Conservation (phyloP, 1,140 invertebrate species). For the Drosophila leontia region DNA sequence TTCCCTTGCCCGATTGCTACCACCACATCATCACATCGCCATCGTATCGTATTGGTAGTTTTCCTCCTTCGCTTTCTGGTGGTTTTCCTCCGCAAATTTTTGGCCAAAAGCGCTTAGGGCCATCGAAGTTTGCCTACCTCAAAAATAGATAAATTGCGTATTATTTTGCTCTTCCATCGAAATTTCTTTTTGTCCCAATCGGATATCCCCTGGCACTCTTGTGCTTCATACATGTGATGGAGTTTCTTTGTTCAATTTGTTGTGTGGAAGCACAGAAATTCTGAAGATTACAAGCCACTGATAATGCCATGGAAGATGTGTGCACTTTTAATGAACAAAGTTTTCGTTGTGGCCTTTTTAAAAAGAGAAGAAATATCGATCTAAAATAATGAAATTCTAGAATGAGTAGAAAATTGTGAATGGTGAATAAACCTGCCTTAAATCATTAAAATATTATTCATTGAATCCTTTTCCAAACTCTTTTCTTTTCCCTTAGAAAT, state of each 20-base stretch:
- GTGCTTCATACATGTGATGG: conserved; percentile 5
- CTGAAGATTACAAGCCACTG: conserved; percentile 4
- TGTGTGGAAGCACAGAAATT: conserved; percentile 2
- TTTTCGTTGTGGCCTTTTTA: conserved; percentile 4
- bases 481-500: background rate
- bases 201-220: conserved; percentile 13
- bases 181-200: conserved; percentile 31
- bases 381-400: background rate
- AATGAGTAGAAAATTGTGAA: background rate
- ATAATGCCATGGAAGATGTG: conserved; percentile 25
- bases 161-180: conserved; percentile 37
- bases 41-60: conserved; percentile 34
- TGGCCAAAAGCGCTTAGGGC: conserved; percentile 37
- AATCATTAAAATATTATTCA: background rate
- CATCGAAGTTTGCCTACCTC: conserved; percentile 47
- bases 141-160: conserved; percentile 44
- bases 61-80: conserved; percentile 2
- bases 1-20: conserved; percentile 58
- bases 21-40: conserved; percentile 32
- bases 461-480: background rate
- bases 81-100: conserved; percentile 32
- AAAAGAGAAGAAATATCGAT: background rate
- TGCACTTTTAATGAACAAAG: conserved; percentile 30
- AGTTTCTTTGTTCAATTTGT: conserved; percentile 27
- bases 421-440: too few relatives aligned